Evolutionary conservation across 2,113 vertebrate species (phyloP), one percentile per base, ranked within the genome.

Genomic region (Vulpes vulpes): DNA sequence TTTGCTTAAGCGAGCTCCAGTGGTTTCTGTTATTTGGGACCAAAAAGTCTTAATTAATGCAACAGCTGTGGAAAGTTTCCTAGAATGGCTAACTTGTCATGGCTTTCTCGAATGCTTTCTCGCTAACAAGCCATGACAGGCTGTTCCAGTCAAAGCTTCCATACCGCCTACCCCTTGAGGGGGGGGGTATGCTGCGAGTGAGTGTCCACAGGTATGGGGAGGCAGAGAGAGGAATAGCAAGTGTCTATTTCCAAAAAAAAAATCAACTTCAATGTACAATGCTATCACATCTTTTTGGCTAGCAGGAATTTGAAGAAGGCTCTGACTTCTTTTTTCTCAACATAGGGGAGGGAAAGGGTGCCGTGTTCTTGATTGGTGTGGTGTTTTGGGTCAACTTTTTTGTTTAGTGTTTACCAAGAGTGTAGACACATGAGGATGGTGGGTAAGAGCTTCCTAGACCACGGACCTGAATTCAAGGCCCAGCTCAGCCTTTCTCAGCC

Each of bases 1-100:
- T 85, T 85, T 93, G 89, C 93, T 93, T 73, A 78, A 80, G 67
- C 8, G 32, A 96, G 32, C 81, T 85, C 55, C 19, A 62, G 86
- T 55, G 81, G 73, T 91, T 96, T 98, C 96, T 96, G 85, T 91
- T 67, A 67, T 80, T 91, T 59, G 89, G 82, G 74, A 94, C 92
- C 85, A 82, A 93, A 90, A 87, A 62, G 81, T 95, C 95, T 96
- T 96, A 94, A 96, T 95, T 95, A 96, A 96, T 80, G 62, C 81
- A 93, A 78, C 84, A 93, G 95, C 96, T 96, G 93, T 88, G 93
- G 91, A 83, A 94, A 96, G 81, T 95, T 96, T 95, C 96, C 96
- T 96, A 95, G 97, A 94, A 95, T 25, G 89, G 90, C 88, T 94
- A 90, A 88, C 76, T 74, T 59, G 27, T 15, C 60, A 22, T 55